phyloP scores from a whole-genome alignment of 2,113 vertebrate genomes.

The Puntigrus tetrazona region DNA sequence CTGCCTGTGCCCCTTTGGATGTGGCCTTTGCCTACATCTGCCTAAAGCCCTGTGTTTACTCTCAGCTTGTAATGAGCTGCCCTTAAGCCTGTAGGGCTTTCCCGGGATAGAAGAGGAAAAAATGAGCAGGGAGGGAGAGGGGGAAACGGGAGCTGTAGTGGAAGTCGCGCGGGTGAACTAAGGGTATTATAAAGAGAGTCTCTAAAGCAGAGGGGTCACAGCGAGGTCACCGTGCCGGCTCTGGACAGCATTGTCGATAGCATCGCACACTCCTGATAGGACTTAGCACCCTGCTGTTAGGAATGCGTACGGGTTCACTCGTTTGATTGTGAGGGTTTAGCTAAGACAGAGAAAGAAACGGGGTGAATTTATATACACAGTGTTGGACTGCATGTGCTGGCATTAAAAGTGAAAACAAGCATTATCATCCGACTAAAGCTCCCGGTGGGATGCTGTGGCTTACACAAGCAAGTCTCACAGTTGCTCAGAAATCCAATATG shows the following conservation, averaged over 20 bases:
- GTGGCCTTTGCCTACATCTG: conserved; percentile 48
- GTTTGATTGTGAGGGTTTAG: conserved; percentile 23
- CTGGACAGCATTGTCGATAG: conserved; percentile 20
- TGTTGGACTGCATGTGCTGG: conserved; percentile 55
- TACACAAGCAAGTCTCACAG: conserved; percentile 63
- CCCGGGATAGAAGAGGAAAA: conserved; percentile 21
- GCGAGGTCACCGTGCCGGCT: neutral
- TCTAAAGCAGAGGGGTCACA: conserved; percentile 19
- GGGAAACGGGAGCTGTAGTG: conserved; percentile 43
- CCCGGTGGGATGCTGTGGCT: conserved; percentile 70
- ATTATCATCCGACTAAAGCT: conserved; percentile 74
- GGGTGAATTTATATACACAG: conserved; percentile 25
- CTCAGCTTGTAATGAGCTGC: conserved; percentile 52
- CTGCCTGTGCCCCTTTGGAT: conserved; percentile 44
- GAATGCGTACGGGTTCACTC: neutral
- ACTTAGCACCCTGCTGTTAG: conserved; percentile 35
- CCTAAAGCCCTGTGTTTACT: conserved; percentile 51
- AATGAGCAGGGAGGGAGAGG: conserved; percentile 29
- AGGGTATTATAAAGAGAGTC: neutral
- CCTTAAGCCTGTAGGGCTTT: conserved; percentile 44
- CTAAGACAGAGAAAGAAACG: conserved; percentile 52
- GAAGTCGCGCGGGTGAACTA: neutral
- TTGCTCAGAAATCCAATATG: conserved; percentile 76
- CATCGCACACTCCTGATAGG: conserved; percentile 20
- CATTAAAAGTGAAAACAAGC: conserved; percentile 76